Base-by-base conservation (phyloP, 2,888 invertebrate species). In the Tridacna gigas region DNA sequence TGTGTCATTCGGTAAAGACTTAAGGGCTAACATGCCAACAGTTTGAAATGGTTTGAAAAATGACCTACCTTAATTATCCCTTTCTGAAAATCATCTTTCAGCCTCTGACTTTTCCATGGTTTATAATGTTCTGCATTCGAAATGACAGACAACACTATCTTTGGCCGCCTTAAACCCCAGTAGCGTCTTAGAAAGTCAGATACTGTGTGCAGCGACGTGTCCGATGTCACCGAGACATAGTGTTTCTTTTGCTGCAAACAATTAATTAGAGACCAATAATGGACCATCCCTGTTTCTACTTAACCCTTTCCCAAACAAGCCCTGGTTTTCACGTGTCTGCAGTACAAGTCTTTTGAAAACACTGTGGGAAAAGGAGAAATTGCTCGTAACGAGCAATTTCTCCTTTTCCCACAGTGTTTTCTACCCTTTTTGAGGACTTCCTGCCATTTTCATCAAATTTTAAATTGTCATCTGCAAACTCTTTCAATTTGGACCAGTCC, bases 81-180 rank as follows among this genome's bases (percentile, higher is more conserved):
- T 79, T 89, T 90, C 85, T 92, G 91, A 75, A 93, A 92, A 75
- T 92, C 90, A 71, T 92, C 91, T n/a, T 88, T 87, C 15, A 90
- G 83, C 75, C 86, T 80, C 20, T 83, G 79, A 60, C 88, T 91
- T 73, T 90, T 90, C 90, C 91, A 92, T 7, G 89, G 86, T 79
- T 90, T 90, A 78, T 87, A 91, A 84, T 91, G 86, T 48, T 86
- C 86, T 12, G 83, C 85, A 37, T 89, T 89, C 1, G 90, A 91
- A 7, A 93, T 90, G 60, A 93, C 79, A 25, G 91, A 90, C 37
- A 93, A 80, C 0, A 93, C 91, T 47, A 93, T 90, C 74, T 92
- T 92, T 15, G 93, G 91, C 63, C 90, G 90, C 18, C 90, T 80
- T 83, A 91, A 84, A 0, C 86, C 83, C 92, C 92, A 93, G 69